Percentiles rank a stretch among this genome's conserved stretches.
Conservation (phyloP, 2,797 vertebrate species). For the Momotus momota region DNA sequence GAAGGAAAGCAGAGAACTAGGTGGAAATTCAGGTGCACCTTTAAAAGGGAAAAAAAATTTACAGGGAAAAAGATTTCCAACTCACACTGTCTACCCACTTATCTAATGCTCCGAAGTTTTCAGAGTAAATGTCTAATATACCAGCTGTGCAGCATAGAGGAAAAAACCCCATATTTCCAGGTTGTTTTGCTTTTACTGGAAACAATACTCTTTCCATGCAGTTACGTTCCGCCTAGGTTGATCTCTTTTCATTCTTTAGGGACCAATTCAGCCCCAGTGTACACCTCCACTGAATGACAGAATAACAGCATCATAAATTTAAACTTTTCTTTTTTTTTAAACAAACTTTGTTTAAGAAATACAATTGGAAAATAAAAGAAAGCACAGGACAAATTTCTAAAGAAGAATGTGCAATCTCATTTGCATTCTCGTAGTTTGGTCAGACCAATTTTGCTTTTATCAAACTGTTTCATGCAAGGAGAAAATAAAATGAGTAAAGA, state of each 20-base stretch:
- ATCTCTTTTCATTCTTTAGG: neutral
- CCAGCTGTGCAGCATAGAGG: neutral
- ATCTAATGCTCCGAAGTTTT: neutral
- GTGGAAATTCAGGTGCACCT: neutral
- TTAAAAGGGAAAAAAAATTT: neutral
- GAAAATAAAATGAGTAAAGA: constrained; percentile 30
- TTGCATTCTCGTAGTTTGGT: neutral
- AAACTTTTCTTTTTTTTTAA: neutral
- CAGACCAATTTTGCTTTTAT: constrained; percentile 43
- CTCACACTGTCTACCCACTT: neutral
- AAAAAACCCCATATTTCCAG: neutral
- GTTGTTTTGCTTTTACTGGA: neutral
- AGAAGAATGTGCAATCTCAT: neutral
- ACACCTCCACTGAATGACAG: neutral
- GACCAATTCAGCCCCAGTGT: neutral
- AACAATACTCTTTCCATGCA: neutral
- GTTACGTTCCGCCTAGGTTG: neutral
- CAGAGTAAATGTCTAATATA: neutral
- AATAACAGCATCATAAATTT: neutral
- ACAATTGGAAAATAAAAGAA: neutral
- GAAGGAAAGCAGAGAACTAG: neutral
- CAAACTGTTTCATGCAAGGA: constrained; percentile 57
- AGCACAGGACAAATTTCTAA: neutral
- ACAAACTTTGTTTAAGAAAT: constrained; percentile 26
- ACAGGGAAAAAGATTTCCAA: neutral